These are phyloP conservation scores for Herpetotheres cachinnans DNA, from an alignment of 2,113 vertebrate species.

Conservation along the genomic window DNA sequence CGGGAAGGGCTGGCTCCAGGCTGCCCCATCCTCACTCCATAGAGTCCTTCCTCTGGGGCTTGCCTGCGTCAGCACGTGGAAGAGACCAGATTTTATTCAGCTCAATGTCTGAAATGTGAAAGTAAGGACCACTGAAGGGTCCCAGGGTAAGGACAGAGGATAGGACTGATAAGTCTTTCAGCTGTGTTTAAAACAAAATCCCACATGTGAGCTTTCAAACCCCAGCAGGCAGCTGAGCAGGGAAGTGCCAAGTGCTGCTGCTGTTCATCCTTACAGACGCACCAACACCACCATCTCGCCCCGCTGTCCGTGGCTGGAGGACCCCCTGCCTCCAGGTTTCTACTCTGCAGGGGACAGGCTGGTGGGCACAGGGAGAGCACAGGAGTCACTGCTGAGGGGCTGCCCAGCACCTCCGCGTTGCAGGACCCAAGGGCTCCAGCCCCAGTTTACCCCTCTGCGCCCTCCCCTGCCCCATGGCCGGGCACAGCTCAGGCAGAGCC, in stretches of 20 bases:
- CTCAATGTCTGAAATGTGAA: not conserved
- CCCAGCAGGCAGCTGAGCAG: not conserved
- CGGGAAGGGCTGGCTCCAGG: not conserved
- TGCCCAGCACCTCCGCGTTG: not conserved
- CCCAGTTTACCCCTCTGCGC: not conserved
- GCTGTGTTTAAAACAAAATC: not conserved
- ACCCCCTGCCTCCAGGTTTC: not conserved
- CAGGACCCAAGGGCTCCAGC: not conserved
- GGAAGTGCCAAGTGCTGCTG: not conserved
- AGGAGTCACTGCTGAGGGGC: not conserved
- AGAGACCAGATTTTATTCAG: not conserved
- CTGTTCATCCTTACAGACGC: not conserved
- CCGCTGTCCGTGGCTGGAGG: not conserved
- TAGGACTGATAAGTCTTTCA: not conserved
- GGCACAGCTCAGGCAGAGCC: not conserved
- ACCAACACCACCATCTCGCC: not conserved
- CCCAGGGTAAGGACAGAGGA: not conserved
- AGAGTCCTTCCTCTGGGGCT: not conserved
- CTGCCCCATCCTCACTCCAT: not conserved
- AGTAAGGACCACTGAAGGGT: not conserved
- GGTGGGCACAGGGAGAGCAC: not conserved
- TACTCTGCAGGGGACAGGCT: not conserved
- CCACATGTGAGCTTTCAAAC: not conserved
- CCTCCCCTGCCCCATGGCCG: not conserved
- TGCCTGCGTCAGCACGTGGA: not conserved